Conservation (phyloP, 1,140 invertebrate genomes). For the Goniozus legneri region DNA sequence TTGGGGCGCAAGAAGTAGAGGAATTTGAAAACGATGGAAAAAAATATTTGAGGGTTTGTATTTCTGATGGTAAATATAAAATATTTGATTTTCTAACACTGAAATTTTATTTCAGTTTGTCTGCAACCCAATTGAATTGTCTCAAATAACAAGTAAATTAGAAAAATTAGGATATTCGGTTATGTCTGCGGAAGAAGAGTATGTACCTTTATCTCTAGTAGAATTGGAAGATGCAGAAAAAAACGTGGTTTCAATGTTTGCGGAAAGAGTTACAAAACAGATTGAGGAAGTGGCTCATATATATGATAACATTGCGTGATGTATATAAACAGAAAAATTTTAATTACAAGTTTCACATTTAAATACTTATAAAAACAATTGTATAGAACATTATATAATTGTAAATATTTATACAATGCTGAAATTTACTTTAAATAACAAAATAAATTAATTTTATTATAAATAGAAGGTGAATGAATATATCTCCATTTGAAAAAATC, state of each 20-base stretch:
- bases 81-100: background rate
- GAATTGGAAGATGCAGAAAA: constrained; percentile 49
- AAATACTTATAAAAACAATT: too few species aligned
- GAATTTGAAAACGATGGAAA: constrained; percentile 45
- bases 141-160: constrained; percentile 39
- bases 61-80: constrained; percentile 1
- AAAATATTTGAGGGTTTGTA: constrained; percentile 43
- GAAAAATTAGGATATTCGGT: constrained; percentile 50
- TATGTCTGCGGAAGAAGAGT: constrained; percentile 48
- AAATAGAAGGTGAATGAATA: background rate
- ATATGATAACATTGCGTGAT: constrained; percentile 54
- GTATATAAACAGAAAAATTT: too few species aligned
- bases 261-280: constrained; percentile 42
- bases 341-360: too few species aligned
- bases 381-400: background rate
- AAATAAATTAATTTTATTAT: background rate
- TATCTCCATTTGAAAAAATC: background rate
- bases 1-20: constrained; percentile 62
- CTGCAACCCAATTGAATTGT: constrained; percentile 37
- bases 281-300: constrained; percentile 53
- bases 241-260: constrained; percentile 17
- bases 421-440: background rate
- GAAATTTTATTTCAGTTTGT: constrained; percentile 44
- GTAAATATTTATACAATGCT: background rate
- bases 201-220: constrained; percentile 42